Evolutionary conservation across 2,888 invertebrate genomes (phyloP), one percentile per base, ranked within the genome.

Genomic region (Agelastica alni): DNA sequence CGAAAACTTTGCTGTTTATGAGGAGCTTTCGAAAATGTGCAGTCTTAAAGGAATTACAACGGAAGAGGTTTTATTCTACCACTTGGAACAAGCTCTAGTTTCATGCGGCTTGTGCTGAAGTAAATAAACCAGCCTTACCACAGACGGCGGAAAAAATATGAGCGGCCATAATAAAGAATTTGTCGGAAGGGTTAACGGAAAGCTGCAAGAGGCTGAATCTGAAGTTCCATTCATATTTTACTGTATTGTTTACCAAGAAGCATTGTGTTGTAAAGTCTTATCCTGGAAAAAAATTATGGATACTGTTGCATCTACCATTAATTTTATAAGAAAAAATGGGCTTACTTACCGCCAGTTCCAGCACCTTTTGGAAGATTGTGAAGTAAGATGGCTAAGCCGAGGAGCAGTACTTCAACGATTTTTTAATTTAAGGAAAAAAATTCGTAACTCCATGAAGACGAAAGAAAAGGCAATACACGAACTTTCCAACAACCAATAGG

Each of bases 351-450:
- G 56, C 47, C 48, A 53, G 34, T 58, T 62, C 34, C 55, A 55
- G 56, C 48, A 59, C 26, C 54, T 60, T 28, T 51, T 60, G 13
- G 51, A 59, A 41, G 53, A 49, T 47, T 53, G 48, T 61, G 43
- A 47, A 55, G 37, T 61, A 43, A 55, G 44, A 59, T 49, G 30
- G 55, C 16, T 59, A 62, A 59, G 48, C 58, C 30, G 46, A 56
- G 28, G 58, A 59, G n/a, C n/a, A 58, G 56, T 61, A 52, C 48
- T 62, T 31, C 59, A 58, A 53, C 20, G 57, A 36, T 52, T 62
- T 17, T 60, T 54, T 47, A 45, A 59, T 32, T 45, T 53, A 28
- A 36, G 54, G 47, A 51, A 44, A 5, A 59, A 63, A 58, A 59
- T 64, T 45, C 51, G 58, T 57, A 37, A 54, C 46, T 63, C 58